Percentiles rank a stretch among this genome's conserved stretches.
These are phyloP conservation scores for Procambarus virginalis DNA, from an alignment of 1,140 invertebrate species.

Conservation along the genomic window DNA sequence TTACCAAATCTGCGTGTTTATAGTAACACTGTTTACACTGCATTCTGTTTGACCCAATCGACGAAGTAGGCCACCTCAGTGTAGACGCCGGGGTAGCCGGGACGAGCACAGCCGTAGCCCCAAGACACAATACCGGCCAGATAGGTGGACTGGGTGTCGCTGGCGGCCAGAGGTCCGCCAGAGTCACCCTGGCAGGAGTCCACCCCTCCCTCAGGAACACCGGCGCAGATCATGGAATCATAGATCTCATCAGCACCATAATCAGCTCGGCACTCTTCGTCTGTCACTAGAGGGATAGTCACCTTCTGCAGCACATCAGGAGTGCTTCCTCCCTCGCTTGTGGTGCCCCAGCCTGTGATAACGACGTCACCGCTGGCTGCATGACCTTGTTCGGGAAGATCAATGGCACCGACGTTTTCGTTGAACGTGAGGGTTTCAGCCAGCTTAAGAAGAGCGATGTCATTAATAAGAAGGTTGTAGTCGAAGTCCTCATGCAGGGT, in stretches of 20 bases:
- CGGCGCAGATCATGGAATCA: slow-evolving; percentile 73
- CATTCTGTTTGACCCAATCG: slow-evolving; percentile 71
- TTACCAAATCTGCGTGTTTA: too few relatives aligned
- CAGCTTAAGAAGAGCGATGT: slow-evolving; percentile 80
- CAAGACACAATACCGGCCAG: slow-evolving; percentile 76
- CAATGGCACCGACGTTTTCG: slow-evolving; percentile 75
- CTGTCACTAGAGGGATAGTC: slow-evolving; percentile 38
- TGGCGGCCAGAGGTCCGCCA: slow-evolving; percentile 80
- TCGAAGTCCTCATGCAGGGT: slow-evolving; percentile 76
- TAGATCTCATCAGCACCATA: slow-evolving; percentile 16
- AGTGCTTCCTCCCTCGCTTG: slow-evolving; percentile 5
- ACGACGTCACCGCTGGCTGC: slow-evolving; percentile 30
- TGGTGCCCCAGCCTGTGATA: slow-evolving; percentile 50
- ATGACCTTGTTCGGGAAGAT: slow-evolving; percentile 71
- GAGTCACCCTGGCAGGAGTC: slow-evolving; percentile 78
- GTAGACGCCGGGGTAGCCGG: slow-evolving; percentile 75
- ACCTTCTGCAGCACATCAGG: slow-evolving; percentile 38
- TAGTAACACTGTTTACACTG: not conserved
- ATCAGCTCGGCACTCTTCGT: slow-evolving; percentile 16
- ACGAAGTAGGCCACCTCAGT: slow-evolving; percentile 73
- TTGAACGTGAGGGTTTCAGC: slow-evolving; percentile 76
- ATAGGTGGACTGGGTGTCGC: slow-evolving; percentile 71
- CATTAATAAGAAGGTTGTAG: slow-evolving; percentile 74
- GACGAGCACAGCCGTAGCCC: slow-evolving; percentile 74
- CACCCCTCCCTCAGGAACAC: slow-evolving; percentile 73